Conservation (phyloP, 2,888 invertebrate species). For the Cabera pusaria region DNA sequence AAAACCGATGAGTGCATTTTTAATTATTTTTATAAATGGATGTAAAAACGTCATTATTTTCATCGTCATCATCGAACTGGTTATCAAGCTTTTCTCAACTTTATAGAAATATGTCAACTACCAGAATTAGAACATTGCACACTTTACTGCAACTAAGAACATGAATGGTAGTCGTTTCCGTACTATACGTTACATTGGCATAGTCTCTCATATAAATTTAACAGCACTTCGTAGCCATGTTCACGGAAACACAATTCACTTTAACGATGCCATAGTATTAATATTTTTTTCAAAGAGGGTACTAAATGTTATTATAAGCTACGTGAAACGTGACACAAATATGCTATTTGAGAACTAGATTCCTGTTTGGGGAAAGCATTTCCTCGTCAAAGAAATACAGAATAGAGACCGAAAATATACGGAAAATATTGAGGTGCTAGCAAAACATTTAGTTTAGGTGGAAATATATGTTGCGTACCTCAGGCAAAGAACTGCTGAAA, state of each 20-base stretch:
- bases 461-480: slow-evolving; percentile 8
- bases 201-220: slow-evolving; percentile 10
- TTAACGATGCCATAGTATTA: slow-evolving; percentile 59
- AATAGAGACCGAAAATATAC: slow-evolving; percentile 13
- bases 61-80: no score
- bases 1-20: no score
- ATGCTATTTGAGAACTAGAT: slow-evolving; percentile 21
- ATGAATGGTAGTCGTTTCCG: slow-evolving; percentile 61
- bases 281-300: slow-evolving; percentile 28
- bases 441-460: slow-evolving; percentile 5
- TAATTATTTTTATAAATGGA: no score
- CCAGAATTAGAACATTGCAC: slow-evolving; percentile 19
- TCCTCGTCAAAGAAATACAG: slow-evolving; percentile 8
- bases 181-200: slow-evolving; percentile 55
- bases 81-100: no score
- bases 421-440: background rate
- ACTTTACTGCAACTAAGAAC: slow-evolving; percentile 40
- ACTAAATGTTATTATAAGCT: no score
- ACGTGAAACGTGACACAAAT: slow-evolving; percentile 30
- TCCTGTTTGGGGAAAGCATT: slow-evolving; percentile 8
- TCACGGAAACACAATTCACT: slow-evolving; percentile 64
- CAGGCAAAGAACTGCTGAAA: slow-evolving; percentile 2
- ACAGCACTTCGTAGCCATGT: slow-evolving; percentile 50
- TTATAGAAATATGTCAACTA: slow-evolving; percentile 2
- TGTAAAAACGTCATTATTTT: no score